phyloP scores from a whole-genome alignment of 1,140 invertebrate genomes.

The Phenacoccus solenopsis region DNA sequence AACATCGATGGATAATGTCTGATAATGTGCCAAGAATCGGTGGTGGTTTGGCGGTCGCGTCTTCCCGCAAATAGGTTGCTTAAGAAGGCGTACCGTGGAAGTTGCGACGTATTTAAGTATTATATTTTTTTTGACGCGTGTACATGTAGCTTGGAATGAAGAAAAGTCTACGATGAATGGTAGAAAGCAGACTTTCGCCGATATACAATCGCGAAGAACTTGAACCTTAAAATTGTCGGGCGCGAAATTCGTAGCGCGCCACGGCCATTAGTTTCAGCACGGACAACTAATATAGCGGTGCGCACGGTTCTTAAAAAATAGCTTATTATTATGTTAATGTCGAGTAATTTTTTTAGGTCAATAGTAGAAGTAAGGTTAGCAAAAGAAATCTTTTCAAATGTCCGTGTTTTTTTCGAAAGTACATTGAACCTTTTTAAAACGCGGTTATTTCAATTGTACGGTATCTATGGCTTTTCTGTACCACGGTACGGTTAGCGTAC shows the following conservation, averaged over 20 bases:
- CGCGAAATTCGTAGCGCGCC: neutral
- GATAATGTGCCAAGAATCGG: neutral
- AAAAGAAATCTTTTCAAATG: conserved; percentile 3
- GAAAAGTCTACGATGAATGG: neutral
- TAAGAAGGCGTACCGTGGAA: too few relatives aligned
- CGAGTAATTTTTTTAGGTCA: conserved; percentile 2
- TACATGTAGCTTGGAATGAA: neutral
- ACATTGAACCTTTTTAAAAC: neutral
- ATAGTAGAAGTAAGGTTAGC: neutral
- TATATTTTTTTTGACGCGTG: neutral
- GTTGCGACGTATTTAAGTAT: too few relatives aligned
- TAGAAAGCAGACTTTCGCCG: neutral
- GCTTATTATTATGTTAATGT: neutral
- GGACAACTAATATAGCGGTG: neutral
- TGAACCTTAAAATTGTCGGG: neutral
- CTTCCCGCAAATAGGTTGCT: too few relatives aligned
- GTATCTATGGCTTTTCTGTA: neutral
- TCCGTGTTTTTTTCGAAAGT: neutral
- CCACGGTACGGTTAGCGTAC: neutral
- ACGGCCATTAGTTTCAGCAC: neutral
- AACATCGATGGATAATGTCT: neutral
- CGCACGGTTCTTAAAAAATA: neutral
- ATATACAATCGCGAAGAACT: too few relatives aligned
- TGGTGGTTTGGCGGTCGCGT: too few relatives aligned
- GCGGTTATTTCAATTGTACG: neutral